Base-by-base conservation (phyloP, 2,113 vertebrate genomes). In the Rhadina sibilatrix region DNA sequence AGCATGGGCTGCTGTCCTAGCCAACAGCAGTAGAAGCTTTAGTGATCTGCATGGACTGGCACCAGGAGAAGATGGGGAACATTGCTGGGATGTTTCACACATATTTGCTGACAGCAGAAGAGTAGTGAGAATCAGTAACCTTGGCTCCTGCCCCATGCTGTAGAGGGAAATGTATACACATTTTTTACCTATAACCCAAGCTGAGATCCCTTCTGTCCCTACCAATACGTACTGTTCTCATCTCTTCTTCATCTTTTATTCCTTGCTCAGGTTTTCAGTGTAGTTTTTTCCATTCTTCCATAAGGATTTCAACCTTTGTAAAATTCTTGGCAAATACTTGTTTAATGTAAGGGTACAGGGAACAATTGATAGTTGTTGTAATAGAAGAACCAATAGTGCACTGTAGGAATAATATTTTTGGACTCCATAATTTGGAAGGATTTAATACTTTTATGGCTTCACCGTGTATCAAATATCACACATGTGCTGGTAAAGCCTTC, bases 221-320 rank as follows among this genome's bases (percentile, higher is more conserved):
- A 16, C n/a, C 56, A 53, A 13, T 89, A 65, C 89, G 47, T 78
- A 52, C 27, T 65, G 10, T 81, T 83, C 30, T 47, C 28, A 66
- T 81, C 30, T 78, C 54, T 92, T 92, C 80, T 83, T 91, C 94
- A 56, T 86, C 35, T 90, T 79, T 42, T 92, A 74, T 65, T 86
- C 23, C 53, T 37, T 68, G 30, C 78, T 91, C 56, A 12, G 6
- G 18, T 87, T 94, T 89, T 94, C 60, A 66, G 0, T 74, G 22
- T 66, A 68, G 8, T 54, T 83, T 47, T 80, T 92, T 86, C 42
- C 71, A 83, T 71, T 68, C 59, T 61, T 86, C 46, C 38, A 15
- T 74, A 74, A 83, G 83, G 27, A 57, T n/a, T 90, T 66, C 50
- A 85, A 27, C 33, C 20, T 93, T 44, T 63, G 27, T 74, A 66